A percentile compares a stretch with the other conserved stretches of the same genome.
Conservation (phyloP, 2,113 vertebrate genomes). For the Rhinichthys klamathensis region DNA sequence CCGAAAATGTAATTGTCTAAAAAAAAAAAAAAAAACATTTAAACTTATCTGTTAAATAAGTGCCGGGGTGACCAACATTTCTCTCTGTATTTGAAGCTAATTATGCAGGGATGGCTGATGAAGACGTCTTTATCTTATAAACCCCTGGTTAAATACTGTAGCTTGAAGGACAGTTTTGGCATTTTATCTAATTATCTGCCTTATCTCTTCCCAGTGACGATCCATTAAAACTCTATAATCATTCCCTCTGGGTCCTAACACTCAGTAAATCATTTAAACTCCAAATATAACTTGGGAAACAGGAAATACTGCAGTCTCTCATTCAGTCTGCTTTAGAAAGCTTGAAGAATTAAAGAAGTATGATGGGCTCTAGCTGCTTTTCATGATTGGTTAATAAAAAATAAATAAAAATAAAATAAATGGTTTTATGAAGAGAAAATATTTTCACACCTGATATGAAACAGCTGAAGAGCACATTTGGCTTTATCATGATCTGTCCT, state of each 20-base stretch:
- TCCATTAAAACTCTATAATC: conserved; percentile 26
- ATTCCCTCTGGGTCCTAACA: conserved; percentile 26
- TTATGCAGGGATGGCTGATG: background rate
- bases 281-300: conserved; percentile 12
- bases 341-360: background rate
- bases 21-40: background rate
- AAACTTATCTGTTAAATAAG: background rate
- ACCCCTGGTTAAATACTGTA: conserved; percentile 17
- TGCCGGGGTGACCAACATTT: background rate
- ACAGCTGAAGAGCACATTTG: conserved; percentile 25
- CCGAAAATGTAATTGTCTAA: background rate
- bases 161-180: conserved; percentile 21
- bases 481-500: conserved; percentile 38
- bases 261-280: conserved; percentile 12
- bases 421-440: background rate
- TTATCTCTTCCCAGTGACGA: conserved; percentile 14
- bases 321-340: background rate
- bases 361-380: background rate
- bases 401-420: background rate
- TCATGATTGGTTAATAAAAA: background rate
- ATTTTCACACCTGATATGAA: background rate
- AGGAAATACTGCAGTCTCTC: conserved; percentile 24
- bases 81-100: conserved; percentile 1
- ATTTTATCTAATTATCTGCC: conserved; percentile 27
- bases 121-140: background rate